These are phyloP conservation scores for Candidula unifasciata DNA, from an alignment of 2,888 invertebrate genomes.

Conservation along the genomic window DNA sequence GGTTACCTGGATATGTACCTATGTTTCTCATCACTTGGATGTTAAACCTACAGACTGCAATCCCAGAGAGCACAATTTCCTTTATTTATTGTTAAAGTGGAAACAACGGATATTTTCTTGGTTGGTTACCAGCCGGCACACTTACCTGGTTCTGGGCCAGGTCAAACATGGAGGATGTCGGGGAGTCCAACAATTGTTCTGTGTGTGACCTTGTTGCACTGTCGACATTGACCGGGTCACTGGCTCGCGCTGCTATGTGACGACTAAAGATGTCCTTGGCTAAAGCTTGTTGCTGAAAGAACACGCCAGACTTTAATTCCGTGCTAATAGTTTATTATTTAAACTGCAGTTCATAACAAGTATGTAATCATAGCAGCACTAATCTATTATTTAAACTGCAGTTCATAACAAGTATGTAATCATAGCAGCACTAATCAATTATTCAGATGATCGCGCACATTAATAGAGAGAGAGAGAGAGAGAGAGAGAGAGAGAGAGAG, in stretches of 20 bases:
- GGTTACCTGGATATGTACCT: too few species aligned
- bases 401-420: neutral
- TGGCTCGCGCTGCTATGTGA: slow-evolving; percentile 90
- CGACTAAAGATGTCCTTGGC: slow-evolving; percentile 91
- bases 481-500: too few species aligned
- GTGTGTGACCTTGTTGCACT: slow-evolving; percentile 84
- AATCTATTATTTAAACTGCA: neutral
- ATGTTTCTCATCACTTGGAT: too few species aligned
- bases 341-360: neutral
- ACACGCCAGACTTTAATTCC: neutral
- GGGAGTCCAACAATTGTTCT: slow-evolving; percentile 78
- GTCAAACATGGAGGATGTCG: slow-evolving; percentile 85
- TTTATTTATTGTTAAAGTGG: too few species aligned
- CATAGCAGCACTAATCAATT: neutral
- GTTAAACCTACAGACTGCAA: too few species aligned
- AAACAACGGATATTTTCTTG: neutral
- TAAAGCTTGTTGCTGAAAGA: slow-evolving; percentile 80
- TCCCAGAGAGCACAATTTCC: too few species aligned
- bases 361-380: neutral
- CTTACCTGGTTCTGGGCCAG: slow-evolving; percentile 80
- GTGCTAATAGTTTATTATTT: neutral
- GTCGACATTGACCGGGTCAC: slow-evolving; percentile 97
- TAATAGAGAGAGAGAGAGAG: too few species aligned
- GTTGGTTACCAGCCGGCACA: neutral
- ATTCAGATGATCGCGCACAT: too few species aligned